A percentile compares a stretch with the other conserved stretches of the same genome.
These are phyloP conservation scores for Calcarius lapponicus DNA, from an alignment of 2,797 vertebrate genomes.

Conservation along the genomic window DNA sequence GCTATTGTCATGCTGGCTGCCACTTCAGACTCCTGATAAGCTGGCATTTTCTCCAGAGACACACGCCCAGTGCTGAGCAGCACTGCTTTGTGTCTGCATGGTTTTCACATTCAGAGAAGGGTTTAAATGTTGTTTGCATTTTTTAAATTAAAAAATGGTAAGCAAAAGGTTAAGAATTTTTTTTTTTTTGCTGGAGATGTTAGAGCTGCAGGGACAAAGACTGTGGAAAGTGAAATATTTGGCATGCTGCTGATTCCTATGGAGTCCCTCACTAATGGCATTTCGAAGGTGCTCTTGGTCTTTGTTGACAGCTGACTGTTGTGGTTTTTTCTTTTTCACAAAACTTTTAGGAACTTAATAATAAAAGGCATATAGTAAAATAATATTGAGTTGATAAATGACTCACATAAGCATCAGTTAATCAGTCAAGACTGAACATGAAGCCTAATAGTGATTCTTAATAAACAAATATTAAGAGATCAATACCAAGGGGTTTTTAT, in stretches of 20 bases:
- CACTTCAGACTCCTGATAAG: background rate
- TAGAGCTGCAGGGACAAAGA: background rate
- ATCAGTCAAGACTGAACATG: background rate
- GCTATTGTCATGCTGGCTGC: conserved; percentile 1
- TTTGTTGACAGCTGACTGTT: background rate
- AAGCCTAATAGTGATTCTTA: background rate
- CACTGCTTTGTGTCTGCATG: background rate
- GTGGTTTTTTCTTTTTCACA: background rate
- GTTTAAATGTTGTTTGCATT: background rate
- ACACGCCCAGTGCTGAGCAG: background rate
- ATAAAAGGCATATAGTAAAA: background rate
- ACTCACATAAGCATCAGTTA: background rate
- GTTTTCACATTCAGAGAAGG: background rate
- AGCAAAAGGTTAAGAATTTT: background rate
- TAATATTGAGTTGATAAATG: background rate
- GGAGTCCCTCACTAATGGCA: background rate
- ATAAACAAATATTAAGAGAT: background rate
- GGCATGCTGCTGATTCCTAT: background rate
- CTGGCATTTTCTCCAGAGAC: background rate
- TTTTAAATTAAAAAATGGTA: background rate
- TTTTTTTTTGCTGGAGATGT: background rate
- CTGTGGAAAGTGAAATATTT: background rate
- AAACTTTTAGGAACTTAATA: background rate
- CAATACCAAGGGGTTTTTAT: background rate
- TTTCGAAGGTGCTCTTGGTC: background rate